Evolutionary conservation across 37 sponge, comb jelly and placozoan genomes (phyloP), one percentile per base, ranked within the genome.

Genomic region (Crambe crambe): DNA sequence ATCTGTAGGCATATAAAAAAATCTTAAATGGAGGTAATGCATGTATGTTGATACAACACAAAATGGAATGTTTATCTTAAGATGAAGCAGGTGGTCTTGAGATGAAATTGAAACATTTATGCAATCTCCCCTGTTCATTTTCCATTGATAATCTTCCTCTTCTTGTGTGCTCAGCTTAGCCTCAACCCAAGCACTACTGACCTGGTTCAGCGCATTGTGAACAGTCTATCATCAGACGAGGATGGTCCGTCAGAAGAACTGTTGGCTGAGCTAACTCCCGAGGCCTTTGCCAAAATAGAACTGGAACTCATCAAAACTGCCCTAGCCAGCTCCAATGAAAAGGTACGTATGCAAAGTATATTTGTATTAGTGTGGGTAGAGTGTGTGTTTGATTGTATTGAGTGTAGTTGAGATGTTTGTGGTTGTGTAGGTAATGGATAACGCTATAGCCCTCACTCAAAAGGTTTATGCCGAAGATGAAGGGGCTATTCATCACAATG

Each of bases 371-470:
- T 26, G 56, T 32, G 31, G 34, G 42, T 39, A 42, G 59, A 20
- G 42, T 72, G 82, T 30, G 57, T 27, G 41, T 74, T 22, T n/a
- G 40, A 30, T 40, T 59, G 60, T 74, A 60, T 9, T 51, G 54
- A 18, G 54, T 51, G 54, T 51, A 15, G 54, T 51, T 9, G 9
- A 15, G 9, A 15, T 18, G 54, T 15, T 15, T 51, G 54, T 71
- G 61, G 75, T 59, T 57, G 20, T 63, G 67, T 56, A 84, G 84
- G 37, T 78, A 35, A 34, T 84, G 25, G 72, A 80, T 42, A 42
- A 30, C 29, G 60, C 74, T 18, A 61, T 74, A 27, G 12, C 10
- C 1, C 34, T 90, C 71, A 60, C 66, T 34, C 60, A 80, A 23
- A 74, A 56, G 44, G 67, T 77, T 9, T 61, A 3, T 42, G 23